Evolutionary conservation across 2,113 vertebrate species (phyloP).

Genomic region (Sitta europaea): DNA sequence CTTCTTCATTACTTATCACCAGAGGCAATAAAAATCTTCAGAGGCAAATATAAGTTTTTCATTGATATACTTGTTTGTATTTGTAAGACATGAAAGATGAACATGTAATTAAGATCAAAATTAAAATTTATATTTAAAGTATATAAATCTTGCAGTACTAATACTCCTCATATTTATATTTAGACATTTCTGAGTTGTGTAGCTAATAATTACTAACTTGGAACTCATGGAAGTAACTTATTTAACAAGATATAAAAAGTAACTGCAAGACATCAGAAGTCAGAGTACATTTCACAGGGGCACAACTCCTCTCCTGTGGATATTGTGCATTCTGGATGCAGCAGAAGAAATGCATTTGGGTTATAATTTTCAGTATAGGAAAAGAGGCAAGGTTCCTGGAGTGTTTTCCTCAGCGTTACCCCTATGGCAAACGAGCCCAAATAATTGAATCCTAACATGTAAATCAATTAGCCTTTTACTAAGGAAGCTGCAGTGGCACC

Average conservation of each 20-base stretch:
- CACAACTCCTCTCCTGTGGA: constrained; percentile 1
- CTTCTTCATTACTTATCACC: constrained; percentile 69
- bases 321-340: not conserved
- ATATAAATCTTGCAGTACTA: constrained; percentile 61
- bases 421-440: not conserved
- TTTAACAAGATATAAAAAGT: constrained; percentile 41
- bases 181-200: constrained; percentile 50
- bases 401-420: not conserved
- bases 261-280: constrained; percentile 42
- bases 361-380: not conserved
- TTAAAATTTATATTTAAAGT: constrained; percentile 71
- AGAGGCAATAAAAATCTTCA: constrained; percentile 69
- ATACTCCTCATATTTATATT: constrained; percentile 55
- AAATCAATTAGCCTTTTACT: not conserved
- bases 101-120: constrained; percentile 66
- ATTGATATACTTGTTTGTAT: constrained; percentile 71
- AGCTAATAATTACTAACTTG: constrained; percentile 60
- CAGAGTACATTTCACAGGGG: constrained; percentile 43
- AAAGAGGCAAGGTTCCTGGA: not conserved
- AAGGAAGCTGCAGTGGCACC: not conserved
- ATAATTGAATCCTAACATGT: not conserved
- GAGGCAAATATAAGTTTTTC: constrained; percentile 70
- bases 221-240: constrained; percentile 55
- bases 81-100: constrained; percentile 70
- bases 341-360: not conserved